Evolutionary conservation across 2,113 vertebrate genomes (phyloP).

Genomic region (Uria lomvia): DNA sequence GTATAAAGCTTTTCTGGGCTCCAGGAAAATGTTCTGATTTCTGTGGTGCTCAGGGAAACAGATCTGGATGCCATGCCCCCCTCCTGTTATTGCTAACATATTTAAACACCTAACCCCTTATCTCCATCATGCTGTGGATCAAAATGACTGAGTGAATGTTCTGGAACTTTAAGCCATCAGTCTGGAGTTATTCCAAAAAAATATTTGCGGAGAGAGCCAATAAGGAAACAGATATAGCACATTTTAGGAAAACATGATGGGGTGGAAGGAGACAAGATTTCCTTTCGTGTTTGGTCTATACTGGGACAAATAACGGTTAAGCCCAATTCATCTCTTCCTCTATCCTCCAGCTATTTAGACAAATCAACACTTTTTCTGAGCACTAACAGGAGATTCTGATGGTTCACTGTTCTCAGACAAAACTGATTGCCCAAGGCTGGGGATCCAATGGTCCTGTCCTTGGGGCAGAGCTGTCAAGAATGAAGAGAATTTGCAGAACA

Average conservation of each 20-base stretch:
- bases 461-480: constrained; percentile 27
- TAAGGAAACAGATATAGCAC: not conserved
- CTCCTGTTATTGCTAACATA: not conserved
- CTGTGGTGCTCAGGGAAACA: not conserved
- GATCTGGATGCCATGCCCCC: not conserved
- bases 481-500: constrained; percentile 25
- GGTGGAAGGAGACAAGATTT: not conserved
- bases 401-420: not conserved
- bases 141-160: not conserved
- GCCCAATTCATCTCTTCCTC: not conserved
- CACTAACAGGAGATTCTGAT: not conserved
- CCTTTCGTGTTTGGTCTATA: not conserved
- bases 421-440: not conserved
- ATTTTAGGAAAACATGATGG: not conserved
- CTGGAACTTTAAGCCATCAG: not conserved
- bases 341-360: not conserved
- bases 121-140: not conserved
- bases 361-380: constrained; percentile 12
- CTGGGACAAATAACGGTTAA: not conserved
- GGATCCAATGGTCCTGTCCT: not conserved
- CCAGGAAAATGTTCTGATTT: not conserved
- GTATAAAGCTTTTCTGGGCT: not conserved
- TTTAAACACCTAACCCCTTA: not conserved
- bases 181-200: not conserved
- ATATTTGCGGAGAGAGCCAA: not conserved